phyloP scores from a whole-genome alignment of 2,888 invertebrate species.

The Blastobasis adustella region DNA sequence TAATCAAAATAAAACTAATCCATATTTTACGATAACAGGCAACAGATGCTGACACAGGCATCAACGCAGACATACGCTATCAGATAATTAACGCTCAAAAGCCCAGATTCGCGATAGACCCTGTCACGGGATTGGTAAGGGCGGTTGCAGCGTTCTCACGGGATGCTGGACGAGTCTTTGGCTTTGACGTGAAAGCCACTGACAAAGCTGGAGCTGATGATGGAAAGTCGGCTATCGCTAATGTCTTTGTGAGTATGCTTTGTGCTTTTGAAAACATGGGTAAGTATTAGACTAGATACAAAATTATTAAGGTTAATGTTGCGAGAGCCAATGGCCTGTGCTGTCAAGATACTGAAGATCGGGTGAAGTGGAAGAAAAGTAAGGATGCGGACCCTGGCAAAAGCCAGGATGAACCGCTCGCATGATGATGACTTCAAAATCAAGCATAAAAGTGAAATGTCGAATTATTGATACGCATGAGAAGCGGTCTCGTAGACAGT shows the following conservation, averaged over 20 bases:
- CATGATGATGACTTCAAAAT: too few relatives aligned
- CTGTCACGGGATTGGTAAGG: conserved; percentile 83
- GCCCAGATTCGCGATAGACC: conserved; percentile 85
- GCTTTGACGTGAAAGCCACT: conserved; percentile 91
- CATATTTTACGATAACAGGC: conserved; percentile 63
- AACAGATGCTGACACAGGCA: conserved; percentile 81
- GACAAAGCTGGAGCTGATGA: conserved; percentile 87
- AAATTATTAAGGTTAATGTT: too few relatives aligned
- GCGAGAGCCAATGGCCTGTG: too few relatives aligned
- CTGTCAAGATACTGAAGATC: too few relatives aligned
- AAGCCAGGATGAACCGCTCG: too few relatives aligned
- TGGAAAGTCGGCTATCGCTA: conserved; percentile 88
- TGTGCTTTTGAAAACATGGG: too few relatives aligned
- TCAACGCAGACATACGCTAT: conserved; percentile 87
- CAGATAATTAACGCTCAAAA: conserved; percentile 86
- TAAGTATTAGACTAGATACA: too few relatives aligned
- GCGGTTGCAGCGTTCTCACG: conserved; percentile 80
- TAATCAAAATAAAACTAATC: background rate
- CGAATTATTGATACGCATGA: too few relatives aligned
- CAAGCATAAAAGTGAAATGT: too few relatives aligned
- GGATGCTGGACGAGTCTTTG: conserved; percentile 85
- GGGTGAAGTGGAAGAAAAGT: too few relatives aligned
- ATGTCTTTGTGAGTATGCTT: conserved; percentile 83
- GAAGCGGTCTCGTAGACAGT: too few relatives aligned
- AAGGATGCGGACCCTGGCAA: too few relatives aligned